Base-by-base conservation (phyloP, 2,888 invertebrate species). In the Anorthoa munda region DNA sequence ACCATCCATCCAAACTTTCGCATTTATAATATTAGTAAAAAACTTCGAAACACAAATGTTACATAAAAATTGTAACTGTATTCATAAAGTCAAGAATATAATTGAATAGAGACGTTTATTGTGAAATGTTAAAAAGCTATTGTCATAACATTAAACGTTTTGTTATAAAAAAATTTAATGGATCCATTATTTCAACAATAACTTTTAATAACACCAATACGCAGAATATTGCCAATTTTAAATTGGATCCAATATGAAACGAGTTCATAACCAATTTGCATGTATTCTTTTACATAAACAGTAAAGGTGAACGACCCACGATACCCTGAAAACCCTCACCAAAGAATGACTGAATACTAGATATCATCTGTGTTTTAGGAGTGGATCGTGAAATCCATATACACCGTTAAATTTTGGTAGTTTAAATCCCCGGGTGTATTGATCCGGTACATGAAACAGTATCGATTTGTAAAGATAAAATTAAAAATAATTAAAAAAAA, bases 201-300 rank as follows among this genome's bases (percentile, higher is more conserved):
- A 60, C 56, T 53, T 58, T 61, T 66, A 56, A 65, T 51, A n/a
- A 21, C 45, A 46, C 4, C 58, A 65, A 51, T 79, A 65, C 67
- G 26, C 23, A n/a, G 12, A 66, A 18, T 61, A 15, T 65, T 66
- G 56, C 51, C 56, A 78, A 26, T 53, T 55, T 31, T 12, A 61
- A 65, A 53, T 39, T 21, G 2, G 50, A 63, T 53, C 55, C n/a
- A 13, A 72, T 58, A 50, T 7, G 9, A 67, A 66, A 68, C 26
- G 48, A 60, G 21, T 23, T 63, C 13, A 66, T 55, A 66, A 58
- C 56, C 56, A 61, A 69, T 60, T 74, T 17, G 50, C 68, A 50
- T 78, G 48, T 51, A 63, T 64, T 51, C n/a, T 39, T 72, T 72
- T 48, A 3, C 18, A n/a, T 46, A 23, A 50, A 15, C 39, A 23